A percentile compares a stretch with the other conserved stretches of the same genome.
Conservation (phyloP, 1,140 invertebrate genomes). For the Lanistes nyassanus region DNA sequence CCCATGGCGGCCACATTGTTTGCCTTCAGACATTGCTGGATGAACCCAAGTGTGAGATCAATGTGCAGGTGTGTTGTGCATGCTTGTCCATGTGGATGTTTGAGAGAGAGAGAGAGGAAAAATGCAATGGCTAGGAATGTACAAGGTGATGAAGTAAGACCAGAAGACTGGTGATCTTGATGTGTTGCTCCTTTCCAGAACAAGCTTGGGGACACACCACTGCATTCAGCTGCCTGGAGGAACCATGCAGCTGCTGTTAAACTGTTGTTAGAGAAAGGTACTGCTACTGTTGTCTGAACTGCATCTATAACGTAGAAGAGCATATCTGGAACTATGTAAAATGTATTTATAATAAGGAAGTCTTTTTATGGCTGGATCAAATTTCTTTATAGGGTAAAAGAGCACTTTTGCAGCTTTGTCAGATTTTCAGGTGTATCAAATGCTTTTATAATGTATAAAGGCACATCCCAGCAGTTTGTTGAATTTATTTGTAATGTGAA, state of each 20-base stretch:
- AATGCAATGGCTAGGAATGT: not conserved
- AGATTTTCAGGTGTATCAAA: too few species aligned
- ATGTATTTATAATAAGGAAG: too few species aligned
- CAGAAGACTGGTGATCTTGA: not conserved
- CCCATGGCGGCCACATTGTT: constrained; percentile 71
- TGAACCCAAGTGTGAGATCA: constrained; percentile 62
- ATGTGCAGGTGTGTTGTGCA: constrained; percentile 64
- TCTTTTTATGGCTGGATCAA: too few species aligned
- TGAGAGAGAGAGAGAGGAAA: too few species aligned
- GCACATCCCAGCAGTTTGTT: too few species aligned
- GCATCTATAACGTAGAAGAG: too few species aligned
- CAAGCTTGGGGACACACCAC: constrained; percentile 70
- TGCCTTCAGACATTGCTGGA: constrained; percentile 62
- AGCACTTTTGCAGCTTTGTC: too few species aligned
- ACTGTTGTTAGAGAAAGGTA: constrained; percentile 65
- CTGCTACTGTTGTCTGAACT: too few species aligned
- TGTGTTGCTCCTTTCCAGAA: constrained; percentile 50
- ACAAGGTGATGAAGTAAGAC: not conserved
- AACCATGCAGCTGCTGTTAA: constrained; percentile 66
- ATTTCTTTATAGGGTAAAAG: too few species aligned
- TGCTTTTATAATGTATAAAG: too few species aligned
- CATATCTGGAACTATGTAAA: too few species aligned
- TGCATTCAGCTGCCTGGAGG: constrained; percentile 70
- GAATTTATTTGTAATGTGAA: too few species aligned
- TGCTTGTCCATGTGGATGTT: not conserved